Conservation (phyloP, 2,888 invertebrate genomes). For the Leptinotarsa rubiginosa region DNA sequence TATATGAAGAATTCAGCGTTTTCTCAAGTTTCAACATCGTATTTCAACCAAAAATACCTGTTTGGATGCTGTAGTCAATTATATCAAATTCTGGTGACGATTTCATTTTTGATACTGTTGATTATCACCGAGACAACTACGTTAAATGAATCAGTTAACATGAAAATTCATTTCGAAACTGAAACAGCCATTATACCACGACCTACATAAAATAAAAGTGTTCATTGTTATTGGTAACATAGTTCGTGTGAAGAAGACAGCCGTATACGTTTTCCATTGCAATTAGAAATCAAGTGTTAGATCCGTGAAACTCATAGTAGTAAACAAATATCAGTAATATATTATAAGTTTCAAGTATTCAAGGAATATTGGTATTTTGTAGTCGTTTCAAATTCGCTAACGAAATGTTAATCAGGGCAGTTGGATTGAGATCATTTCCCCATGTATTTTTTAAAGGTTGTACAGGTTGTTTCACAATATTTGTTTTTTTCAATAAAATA, state of each 20-base stretch:
- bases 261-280: conserved; percentile 34
- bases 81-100: too few species aligned
- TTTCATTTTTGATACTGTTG: not conserved
- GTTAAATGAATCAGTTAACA: conserved; percentile 2
- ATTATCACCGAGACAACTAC: not conserved
- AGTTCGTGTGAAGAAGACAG: conserved; percentile 18
- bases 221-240: conserved; percentile 30
- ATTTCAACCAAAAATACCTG: too few species aligned
- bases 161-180: not conserved
- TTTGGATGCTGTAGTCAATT: too few species aligned
- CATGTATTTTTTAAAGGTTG: not conserved
- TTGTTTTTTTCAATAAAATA: not conserved
- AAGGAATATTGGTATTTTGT: not conserved
- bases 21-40: too few species aligned
- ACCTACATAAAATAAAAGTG: conserved; percentile 34
- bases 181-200: conserved; percentile 20
- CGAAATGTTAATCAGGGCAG: not conserved
- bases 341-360: conserved; percentile 1
- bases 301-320: conserved; percentile 26
- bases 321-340: conserved; percentile 16
- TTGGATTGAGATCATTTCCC: not conserved
- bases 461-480: too few species aligned
- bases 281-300: conserved; percentile 34
- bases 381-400: not conserved
- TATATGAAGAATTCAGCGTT: too few species aligned